These are phyloP conservation scores for Lacerta agilis DNA, from an alignment of 2,797 vertebrate genomes.

Conservation along the genomic window DNA sequence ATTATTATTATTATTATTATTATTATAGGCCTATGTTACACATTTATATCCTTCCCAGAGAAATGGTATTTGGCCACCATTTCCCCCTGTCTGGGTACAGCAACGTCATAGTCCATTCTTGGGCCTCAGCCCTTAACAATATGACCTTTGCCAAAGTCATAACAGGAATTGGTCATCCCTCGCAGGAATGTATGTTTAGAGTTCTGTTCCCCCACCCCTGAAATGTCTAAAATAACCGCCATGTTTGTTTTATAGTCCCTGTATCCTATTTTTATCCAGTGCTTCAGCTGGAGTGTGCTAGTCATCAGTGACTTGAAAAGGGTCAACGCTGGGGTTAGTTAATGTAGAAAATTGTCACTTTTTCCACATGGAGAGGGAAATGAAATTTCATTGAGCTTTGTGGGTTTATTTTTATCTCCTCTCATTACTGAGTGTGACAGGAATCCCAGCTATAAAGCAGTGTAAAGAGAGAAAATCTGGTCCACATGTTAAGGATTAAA, in stretches of 20 bases:
- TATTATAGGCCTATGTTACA: not conserved
- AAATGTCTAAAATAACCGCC: not conserved
- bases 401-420: constrained; percentile 60
- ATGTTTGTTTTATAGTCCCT: constrained; percentile 18
- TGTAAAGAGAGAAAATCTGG: constrained; percentile 62
- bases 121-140: not conserved
- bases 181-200: not conserved
- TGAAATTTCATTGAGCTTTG: constrained; percentile 48
- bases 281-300: constrained; percentile 25
- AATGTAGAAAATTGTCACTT: constrained; percentile 31
- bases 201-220: not conserved
- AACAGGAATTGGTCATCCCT: not conserved
- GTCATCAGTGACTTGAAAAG: constrained; percentile 35
- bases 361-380: constrained; percentile 44
- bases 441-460: constrained; percentile 63
- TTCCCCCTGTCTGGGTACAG: not conserved
- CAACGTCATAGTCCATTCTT: not conserved
- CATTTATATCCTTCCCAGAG: not conserved
- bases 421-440: constrained; percentile 35
- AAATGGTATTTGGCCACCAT: not conserved
- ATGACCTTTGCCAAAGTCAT: not conserved
- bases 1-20: too few relatives aligned
- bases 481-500: constrained; percentile 71
- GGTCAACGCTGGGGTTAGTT: constrained; percentile 20
- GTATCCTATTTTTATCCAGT: constrained; percentile 16